Evolutionary conservation across 2,888 invertebrate species (phyloP).

Genomic region (Flexamia atlantica): DNA sequence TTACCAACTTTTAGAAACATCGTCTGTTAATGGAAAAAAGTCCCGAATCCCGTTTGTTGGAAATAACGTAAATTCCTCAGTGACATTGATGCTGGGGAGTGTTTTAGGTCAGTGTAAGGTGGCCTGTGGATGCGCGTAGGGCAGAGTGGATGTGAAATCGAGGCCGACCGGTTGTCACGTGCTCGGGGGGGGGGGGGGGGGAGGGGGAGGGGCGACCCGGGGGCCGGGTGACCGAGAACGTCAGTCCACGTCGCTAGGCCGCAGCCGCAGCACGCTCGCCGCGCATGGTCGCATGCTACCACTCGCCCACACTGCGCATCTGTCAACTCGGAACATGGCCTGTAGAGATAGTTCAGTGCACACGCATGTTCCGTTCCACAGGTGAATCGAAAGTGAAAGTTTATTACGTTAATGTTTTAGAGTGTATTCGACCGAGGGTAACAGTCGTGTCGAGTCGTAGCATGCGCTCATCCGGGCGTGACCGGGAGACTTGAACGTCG

Average conservation of each 20-base stretch:
- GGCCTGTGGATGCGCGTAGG: slow-evolving; percentile 38
- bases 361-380: slow-evolving; percentile 36
- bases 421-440: not conserved
- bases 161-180: slow-evolving; percentile 62
- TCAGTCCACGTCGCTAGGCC: slow-evolving; percentile 27
- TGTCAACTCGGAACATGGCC: slow-evolving; percentile 25
- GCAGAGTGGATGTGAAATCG: slow-evolving; percentile 63
- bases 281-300: slow-evolving; percentile 47
- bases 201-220: slow-evolving; percentile 8
- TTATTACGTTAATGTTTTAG: slow-evolving; percentile 12
- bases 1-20: no score
- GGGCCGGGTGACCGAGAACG: no score
- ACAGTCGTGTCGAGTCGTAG: slow-evolving; percentile 19
- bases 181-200: slow-evolving; percentile 18
- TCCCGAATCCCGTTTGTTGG: not conserved
- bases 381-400: slow-evolving; percentile 3
- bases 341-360: slow-evolving; percentile 42
- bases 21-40: no score
- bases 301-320: not conserved
- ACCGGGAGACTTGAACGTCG: slow-evolving; percentile 17
- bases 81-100: slow-evolving; percentile 1
- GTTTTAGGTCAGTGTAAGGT: slow-evolving; percentile 45
- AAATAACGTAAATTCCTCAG: not conserved
- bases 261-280: not conserved
- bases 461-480: slow-evolving; percentile 38